Evolutionary conservation across 2,797 vertebrate genomes (phyloP).

Genomic region (Pogonophryne albipinna): DNA sequence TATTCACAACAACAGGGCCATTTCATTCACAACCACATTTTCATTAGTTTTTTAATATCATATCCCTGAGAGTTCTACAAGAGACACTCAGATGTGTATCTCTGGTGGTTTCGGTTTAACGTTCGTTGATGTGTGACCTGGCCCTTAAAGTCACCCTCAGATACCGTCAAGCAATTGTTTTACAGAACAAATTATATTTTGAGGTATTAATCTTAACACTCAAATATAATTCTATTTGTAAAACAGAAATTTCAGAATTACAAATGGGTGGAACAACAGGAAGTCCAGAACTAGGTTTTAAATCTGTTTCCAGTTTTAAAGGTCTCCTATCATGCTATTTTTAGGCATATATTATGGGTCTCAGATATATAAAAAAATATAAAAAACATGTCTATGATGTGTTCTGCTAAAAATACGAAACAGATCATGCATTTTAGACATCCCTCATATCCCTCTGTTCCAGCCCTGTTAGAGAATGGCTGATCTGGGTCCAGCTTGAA

Average conservation of each 20-base stretch:
- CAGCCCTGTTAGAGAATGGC: too few species aligned
- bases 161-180: background rate
- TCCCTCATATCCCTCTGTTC: too few species aligned
- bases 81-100: background rate
- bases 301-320: background rate
- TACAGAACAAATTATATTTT: background rate
- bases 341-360: too few species aligned
- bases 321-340: too few species aligned
- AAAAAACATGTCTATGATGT: too few species aligned
- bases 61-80: background rate
- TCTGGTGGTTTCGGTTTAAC: background rate
- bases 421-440: too few species aligned
- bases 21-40: conserved; percentile 48
- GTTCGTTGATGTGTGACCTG: background rate
- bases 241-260: background rate
- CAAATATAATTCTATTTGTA: background rate
- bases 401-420: too few species aligned
- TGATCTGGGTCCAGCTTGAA: too few species aligned
- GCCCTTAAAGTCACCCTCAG: conserved; percentile 6
- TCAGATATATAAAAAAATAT: too few species aligned
- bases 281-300: too few species aligned
- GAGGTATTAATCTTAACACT: background rate
- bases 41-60: conserved; percentile 37
- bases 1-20: conserved; percentile 53
- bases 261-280: background rate